phyloP scores from a whole-genome alignment of 2,888 invertebrate genomes.

The Eupithecia dodoneata region DNA sequence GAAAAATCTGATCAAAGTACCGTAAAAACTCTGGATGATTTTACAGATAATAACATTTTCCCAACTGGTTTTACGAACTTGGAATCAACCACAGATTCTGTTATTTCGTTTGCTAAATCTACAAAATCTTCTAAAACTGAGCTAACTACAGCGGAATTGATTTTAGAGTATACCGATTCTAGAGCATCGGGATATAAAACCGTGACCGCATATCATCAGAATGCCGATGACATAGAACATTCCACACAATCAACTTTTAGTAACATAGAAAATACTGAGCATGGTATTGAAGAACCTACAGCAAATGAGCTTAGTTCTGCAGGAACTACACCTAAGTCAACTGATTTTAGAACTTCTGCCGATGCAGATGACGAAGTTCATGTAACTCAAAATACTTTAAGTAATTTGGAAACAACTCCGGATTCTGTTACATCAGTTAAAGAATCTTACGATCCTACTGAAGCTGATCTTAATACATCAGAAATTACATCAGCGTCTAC shows the following conservation, averaged over 20 bases:
- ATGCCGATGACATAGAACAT: neutral
- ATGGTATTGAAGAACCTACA: neutral
- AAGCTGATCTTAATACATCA: neutral
- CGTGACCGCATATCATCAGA: neutral
- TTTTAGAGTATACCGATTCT: neutral
- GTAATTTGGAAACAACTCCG: neutral
- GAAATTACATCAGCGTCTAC: neutral
- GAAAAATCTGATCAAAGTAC: neutral
- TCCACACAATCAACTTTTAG: neutral
- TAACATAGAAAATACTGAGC: neutral
- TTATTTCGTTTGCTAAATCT: neutral
- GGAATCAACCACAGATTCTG: neutral
- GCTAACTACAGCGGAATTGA: neutral
- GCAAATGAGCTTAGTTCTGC: neutral
- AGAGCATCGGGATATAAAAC: neutral
- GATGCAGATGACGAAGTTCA: neutral
- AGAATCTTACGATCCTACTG: neutral
- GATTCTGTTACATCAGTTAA: neutral
- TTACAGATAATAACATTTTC: neutral
- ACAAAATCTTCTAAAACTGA: neutral
- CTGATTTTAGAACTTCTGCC: neutral
- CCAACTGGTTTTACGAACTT: neutral
- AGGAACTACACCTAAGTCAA: neutral
- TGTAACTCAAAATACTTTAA: neutral
- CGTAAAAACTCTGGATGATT: neutral